phyloP scores from a whole-genome alignment of 1,140 invertebrate genomes.

The Diabrotica undecimpunctata region DNA sequence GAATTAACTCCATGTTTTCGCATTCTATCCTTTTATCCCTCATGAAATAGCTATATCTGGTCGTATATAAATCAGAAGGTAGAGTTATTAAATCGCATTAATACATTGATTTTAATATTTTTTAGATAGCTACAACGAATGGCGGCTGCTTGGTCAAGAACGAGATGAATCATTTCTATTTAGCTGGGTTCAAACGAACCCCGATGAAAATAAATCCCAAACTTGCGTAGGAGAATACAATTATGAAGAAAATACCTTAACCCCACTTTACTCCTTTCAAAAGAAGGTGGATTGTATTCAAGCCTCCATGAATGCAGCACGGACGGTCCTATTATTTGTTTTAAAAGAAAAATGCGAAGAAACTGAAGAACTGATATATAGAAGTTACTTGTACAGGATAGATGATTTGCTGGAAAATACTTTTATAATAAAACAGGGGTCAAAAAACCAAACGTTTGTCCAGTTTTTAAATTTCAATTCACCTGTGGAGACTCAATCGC shows the following conservation, averaged over 20 bases:
- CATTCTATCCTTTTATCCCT: too few species aligned
- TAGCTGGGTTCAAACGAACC: constrained; percentile 59
- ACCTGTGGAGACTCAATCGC: constrained; percentile 56
- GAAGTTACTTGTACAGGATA: constrained; percentile 60
- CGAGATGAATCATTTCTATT: constrained; percentile 66
- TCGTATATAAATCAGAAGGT: too few species aligned
- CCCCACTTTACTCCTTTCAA: constrained; percentile 61
- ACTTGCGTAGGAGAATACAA: constrained; percentile 52
- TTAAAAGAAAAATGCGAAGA: constrained; percentile 13
- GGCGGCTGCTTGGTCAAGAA: constrained; percentile 73
- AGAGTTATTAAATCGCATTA: too few species aligned
- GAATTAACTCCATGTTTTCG: too few species aligned
- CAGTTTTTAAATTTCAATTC: constrained; percentile 75
- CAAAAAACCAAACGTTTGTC: constrained; percentile 65
- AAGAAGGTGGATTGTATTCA: constrained; percentile 66
- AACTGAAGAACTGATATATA: constrained; percentile 44
- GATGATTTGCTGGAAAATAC: constrained; percentile 48
- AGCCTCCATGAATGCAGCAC: constrained; percentile 64
- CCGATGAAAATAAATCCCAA: constrained; percentile 41
- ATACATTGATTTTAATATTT: constrained; percentile 14
- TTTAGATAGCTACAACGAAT: constrained; percentile 61
- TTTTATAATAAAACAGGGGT: constrained; percentile 52
- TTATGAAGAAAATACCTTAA: constrained; percentile 54
- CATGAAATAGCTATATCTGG: too few species aligned
- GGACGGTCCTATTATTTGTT: constrained; percentile 22